These are phyloP conservation scores for Gallinago media DNA, from an alignment of 2,113 vertebrate genomes.

Conservation along the genomic window DNA sequence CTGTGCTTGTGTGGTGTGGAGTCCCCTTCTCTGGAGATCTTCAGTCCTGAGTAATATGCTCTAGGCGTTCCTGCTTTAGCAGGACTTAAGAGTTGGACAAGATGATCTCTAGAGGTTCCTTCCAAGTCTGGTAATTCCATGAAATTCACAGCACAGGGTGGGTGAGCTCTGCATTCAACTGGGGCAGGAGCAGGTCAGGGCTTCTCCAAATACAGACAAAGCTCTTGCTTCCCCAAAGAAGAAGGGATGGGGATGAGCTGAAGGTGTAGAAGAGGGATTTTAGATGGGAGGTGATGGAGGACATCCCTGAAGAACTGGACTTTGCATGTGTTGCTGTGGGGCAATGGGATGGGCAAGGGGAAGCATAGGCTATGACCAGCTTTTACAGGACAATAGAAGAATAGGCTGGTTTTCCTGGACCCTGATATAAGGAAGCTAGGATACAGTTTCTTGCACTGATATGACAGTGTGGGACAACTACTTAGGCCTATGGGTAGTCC, in stretches of 20 bases:
- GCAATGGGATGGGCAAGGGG: not conserved
- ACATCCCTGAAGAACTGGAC: not conserved
- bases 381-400: not conserved
- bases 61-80: too few species aligned
- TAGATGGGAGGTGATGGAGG: not conserved
- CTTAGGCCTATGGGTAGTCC: not conserved
- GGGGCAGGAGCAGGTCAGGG: not conserved
- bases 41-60: too few species aligned
- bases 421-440: not conserved
- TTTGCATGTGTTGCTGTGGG: not conserved
- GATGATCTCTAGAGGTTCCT: too few species aligned
- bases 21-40: too few species aligned
- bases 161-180: not conserved
- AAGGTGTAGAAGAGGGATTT: not conserved
- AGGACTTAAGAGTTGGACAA: too few species aligned
- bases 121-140: too few species aligned
- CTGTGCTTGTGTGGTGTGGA: fast-evolving
- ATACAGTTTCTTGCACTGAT: not conserved
- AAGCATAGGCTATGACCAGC: not conserved
- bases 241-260: not conserved
- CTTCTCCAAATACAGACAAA: not conserved
- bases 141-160: not conserved
- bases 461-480: not conserved
- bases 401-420: not conserved
- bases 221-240: not conserved